Evolutionary conservation across 2,888 invertebrate genomes (phyloP), one percentile per base, ranked within the genome.

Genomic region (Oligia strigilis): DNA sequence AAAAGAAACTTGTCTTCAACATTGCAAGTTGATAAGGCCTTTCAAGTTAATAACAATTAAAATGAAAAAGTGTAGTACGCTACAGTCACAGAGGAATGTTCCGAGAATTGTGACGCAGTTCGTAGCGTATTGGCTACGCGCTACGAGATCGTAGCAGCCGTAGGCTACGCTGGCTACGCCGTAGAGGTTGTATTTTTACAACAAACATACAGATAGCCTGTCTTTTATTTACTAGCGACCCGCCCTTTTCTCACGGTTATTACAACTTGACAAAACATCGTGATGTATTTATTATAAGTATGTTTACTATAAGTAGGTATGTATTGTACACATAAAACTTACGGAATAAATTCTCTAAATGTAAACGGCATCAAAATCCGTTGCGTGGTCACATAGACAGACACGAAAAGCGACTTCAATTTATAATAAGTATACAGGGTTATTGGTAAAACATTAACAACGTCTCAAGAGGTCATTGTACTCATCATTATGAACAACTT

Each of bases 71-170:
- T 17, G 36, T 58, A n/a, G 23, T 40, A 58, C 14, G n/a, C 11
- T 55, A 64, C 11, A n/a, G n/a, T n/a, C n/a, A n/a, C n/a, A n/a
- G 17, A 60, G 36, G 3, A n/a, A 55, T 29, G 17, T 3, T 64
- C 17, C 17, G 17, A 72, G 40, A 65, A 72, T n/a, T 43, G 36
- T 43, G 72, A 19, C 52, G 43, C 4, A 29, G 23, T 64, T 40
- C 55, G 80, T 74, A 80, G 71, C 79, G 1, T 19, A n/a, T 36
- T 9, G 19, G 36, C 58, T 78, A 72, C 79, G 55, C 14, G 81
- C 67, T 81, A 81, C 79, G 79, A 72, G 8, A 29, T 40, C 40
- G 71, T 72, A 67, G 66, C 64, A 17, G 14, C 5, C 58, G 58
- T 60, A 65, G 80, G 55, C 13, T 5, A 43, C 19, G 11, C 43